Base-by-base conservation (phyloP, 2,113 vertebrate species). In the Microtus pennsylvanicus region DNA sequence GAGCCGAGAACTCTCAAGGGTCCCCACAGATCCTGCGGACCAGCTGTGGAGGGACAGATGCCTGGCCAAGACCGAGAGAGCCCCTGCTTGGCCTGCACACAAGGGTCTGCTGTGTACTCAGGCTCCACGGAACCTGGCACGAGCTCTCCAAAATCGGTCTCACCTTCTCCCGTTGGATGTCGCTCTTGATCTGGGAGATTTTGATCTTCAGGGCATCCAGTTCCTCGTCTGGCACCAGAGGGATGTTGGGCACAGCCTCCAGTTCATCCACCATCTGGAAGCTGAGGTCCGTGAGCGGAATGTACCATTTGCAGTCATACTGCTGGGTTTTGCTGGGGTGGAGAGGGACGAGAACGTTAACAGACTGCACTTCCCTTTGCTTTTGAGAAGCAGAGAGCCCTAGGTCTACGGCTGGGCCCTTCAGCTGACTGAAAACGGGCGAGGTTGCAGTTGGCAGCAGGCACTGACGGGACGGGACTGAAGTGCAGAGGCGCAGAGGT, bases 281-380 rank as follows among this genome's bases (percentile, higher is more conserved):
- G 94, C 99, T 99, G 95, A 99, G 99, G 97, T 99, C 99, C 33
- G 98, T 98, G 94, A 99, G 98, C 0, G 99, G 99, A 97, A 99
- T 99, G 98, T 99, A 99, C 99, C 99, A 99, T 87, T 99, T 99
- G 94, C 99, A 99, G 98, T 99, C 99, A 7, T 99, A 99, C 35
- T 99, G 99, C 92, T 99, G 99, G 65, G 98, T 99, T 98, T 99
- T 99, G 67, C 99, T 99, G 98, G 90, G 97, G 90, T 69, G 72
- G 58, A 96, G 45, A 63, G 87, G 10, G 26, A 82, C 3, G 4
- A 50, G 26, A 28, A 30, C 0, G 0, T 88, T 24, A 74, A 12
- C 11, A 80, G 0, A 4, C 5, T 0, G 1, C 1, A 4, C 8
- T 61, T 85, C 45, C 55, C 30, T 74, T 58, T 2, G 26, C 33